Evolutionary conservation across 2,888 invertebrate species (phyloP).

Genomic region (Hypsopygia costalis): DNA sequence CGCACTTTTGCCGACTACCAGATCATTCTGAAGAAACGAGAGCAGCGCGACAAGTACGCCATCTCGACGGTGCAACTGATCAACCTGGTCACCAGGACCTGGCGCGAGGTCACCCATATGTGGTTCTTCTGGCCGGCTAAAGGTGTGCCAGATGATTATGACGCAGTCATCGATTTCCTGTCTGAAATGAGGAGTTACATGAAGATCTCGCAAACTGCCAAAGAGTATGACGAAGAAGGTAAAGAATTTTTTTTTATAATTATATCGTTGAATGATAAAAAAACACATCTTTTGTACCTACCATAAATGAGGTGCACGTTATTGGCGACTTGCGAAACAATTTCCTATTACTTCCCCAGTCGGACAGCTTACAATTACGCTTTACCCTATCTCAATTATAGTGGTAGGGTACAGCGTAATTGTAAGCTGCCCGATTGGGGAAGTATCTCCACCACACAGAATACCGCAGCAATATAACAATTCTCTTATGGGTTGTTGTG

Average conservation of each 20-base stretch:
- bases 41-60: constrained; percentile 94
- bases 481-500: too few species aligned
- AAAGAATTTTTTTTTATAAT: neutral
- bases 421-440: too few species aligned
- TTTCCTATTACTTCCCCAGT: too few species aligned
- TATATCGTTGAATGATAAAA: too few species aligned
- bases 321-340: too few species aligned
- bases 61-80: constrained; percentile 92
- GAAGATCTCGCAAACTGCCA: constrained; percentile 72
- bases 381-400: too few species aligned
- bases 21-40: constrained; percentile 92
- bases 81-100: constrained; percentile 89
- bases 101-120: constrained; percentile 93
- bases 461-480: too few species aligned
- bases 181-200: constrained; percentile 87
- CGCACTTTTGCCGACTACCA: constrained; percentile 93
- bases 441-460: too few species aligned
- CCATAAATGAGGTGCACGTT: too few species aligned
- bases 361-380: too few species aligned
- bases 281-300: too few species aligned
- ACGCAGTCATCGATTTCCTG: constrained; percentile 92
- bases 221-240: constrained; percentile 77
- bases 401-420: too few species aligned
- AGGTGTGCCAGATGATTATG: constrained; percentile 91
- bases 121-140: constrained; percentile 98